These are phyloP conservation scores for Nomada ferruginata DNA, from an alignment of 2,888 invertebrate genomes.

Conservation along the genomic window DNA sequence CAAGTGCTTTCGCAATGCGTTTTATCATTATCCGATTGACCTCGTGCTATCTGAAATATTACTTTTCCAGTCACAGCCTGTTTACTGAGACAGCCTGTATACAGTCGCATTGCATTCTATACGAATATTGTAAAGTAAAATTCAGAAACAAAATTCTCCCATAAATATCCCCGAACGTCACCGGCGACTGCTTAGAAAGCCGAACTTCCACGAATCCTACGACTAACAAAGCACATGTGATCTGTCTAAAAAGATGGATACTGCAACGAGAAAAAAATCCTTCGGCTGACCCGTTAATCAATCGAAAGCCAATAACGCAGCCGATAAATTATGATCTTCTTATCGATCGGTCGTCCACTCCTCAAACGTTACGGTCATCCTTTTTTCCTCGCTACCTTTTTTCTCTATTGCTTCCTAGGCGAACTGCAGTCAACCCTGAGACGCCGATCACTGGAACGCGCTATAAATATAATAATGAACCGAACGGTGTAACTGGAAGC, in stretches of 20 bases:
- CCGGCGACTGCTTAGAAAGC: not conserved
- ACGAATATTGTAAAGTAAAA: not conserved
- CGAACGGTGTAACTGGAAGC: slow-evolving; percentile 43
- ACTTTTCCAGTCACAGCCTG: too few relatives aligned
- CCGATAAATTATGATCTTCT: slow-evolving; percentile 52
- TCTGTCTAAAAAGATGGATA: slow-evolving; percentile 15
- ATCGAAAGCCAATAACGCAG: slow-evolving; percentile 47
- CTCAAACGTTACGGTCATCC: not conserved
- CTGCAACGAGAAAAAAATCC: not conserved
- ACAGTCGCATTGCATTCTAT: not conserved
- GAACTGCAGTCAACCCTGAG: slow-evolving; percentile 46
- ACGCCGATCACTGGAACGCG: slow-evolving; percentile 31
- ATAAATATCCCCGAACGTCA: not conserved
- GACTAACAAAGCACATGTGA: not conserved
- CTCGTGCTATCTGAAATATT: too few relatives aligned
- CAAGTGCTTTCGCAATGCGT: too few relatives aligned
- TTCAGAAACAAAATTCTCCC: too few relatives aligned
- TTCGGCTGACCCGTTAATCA: slow-evolving; percentile 41
- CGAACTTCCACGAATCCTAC: not conserved
- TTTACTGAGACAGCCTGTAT: not conserved
- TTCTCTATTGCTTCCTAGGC: slow-evolving; percentile 8
- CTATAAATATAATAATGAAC: slow-evolving; percentile 56
- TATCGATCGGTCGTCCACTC: slow-evolving; percentile 23
- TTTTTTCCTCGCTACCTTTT: not conserved
- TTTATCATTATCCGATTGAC: too few relatives aligned